phyloP scores from a whole-genome alignment of 2,888 invertebrate species.

The Galeopsomyia nigrocyanea region DNA sequence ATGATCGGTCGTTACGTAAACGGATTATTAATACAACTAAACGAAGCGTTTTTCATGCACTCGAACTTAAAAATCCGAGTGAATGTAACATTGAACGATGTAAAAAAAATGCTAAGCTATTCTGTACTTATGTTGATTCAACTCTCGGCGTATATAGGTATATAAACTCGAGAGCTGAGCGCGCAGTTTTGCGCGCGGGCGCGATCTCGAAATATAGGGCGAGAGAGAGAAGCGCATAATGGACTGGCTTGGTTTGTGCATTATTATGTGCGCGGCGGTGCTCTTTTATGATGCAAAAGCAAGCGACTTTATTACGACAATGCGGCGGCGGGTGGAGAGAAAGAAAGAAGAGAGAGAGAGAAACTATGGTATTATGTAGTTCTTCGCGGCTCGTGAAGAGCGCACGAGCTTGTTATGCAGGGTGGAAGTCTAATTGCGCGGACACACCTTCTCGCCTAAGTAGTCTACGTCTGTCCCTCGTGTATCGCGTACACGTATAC shows the following conservation, averaged over 20 bases:
- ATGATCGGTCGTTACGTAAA: not conserved
- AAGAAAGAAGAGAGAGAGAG: not conserved
- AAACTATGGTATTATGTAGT: too few species aligned
- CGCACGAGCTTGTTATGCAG: conserved; percentile 57
- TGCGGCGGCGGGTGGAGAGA: not conserved
- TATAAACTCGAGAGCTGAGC: not conserved
- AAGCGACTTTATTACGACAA: too few species aligned
- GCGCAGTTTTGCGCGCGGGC: not conserved
- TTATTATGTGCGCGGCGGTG: not conserved
- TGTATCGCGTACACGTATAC: not conserved
- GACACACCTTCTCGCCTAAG: conserved; percentile 59
- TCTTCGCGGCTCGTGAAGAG: not conserved
- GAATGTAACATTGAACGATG: too few species aligned
- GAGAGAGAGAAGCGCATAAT: not conserved
- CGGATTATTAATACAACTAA: too few species aligned
- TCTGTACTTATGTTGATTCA: too few species aligned
- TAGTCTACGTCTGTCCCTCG: not conserved
- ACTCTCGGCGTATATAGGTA: too few species aligned
- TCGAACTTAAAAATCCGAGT: too few species aligned
- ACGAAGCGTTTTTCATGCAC: too few species aligned
- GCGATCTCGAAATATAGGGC: conserved; percentile 16
- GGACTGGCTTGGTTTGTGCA: not conserved
- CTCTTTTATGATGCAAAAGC: conserved; percentile 31
- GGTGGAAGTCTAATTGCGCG: conserved; percentile 63
- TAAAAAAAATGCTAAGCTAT: too few species aligned